Evolutionary conservation across 1,140 invertebrate genomes (phyloP).

Genomic region (Hypothenemus hampei): DNA sequence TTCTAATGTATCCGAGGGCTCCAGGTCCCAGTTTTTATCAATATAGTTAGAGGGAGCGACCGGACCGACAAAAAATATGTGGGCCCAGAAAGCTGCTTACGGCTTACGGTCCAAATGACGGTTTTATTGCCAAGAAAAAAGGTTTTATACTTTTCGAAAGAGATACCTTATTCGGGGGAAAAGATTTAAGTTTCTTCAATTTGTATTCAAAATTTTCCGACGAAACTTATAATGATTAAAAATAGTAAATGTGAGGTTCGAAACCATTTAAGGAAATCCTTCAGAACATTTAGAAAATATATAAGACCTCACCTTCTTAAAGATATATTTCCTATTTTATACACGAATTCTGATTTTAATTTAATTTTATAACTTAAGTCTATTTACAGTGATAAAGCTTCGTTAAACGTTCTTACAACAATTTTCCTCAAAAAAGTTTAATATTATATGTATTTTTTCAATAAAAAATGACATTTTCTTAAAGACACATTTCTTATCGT

Average conservation of each 20-base stretch:
- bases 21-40: conserved; percentile 6
- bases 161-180: background rate
- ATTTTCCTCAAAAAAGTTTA: background rate
- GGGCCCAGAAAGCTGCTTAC: conserved; percentile 4
- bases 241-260: background rate
- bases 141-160: conserved; percentile 2
- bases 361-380: background rate
- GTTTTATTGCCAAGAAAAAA: conserved; percentile 8
- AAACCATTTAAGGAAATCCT: background rate
- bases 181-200: background rate
- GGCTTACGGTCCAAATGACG: conserved; percentile 1
- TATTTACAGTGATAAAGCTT: background rate
- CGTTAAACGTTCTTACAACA: background rate
- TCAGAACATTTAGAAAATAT: background rate
- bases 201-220: background rate
- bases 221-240: background rate
- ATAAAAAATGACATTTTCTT: no score
- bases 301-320: background rate
- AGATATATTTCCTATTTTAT: background rate
- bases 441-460: background rate
- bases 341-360: background rate
- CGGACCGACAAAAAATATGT: conserved; percentile 11
- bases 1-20: conserved; percentile 5
- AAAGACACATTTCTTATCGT: background rate
- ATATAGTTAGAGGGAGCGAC: conserved; percentile 1